Evolutionary conservation across 2,113 vertebrate species (phyloP), one percentile per base, ranked within the genome.

Genomic region (Engraulis encrasicolus): DNA sequence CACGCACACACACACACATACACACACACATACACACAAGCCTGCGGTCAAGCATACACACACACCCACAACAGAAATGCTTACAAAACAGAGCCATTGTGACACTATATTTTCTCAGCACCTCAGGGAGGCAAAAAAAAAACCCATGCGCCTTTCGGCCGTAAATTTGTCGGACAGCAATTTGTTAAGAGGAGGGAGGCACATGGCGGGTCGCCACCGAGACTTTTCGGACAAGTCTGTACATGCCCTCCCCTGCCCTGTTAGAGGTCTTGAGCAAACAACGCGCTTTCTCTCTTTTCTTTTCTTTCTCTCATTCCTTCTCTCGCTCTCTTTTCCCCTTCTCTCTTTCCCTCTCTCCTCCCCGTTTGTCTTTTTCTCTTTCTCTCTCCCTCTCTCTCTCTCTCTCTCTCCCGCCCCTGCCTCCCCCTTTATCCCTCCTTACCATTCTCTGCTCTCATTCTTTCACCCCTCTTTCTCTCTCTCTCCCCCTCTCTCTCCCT

Each of bases 131-230:
- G 54, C n/a, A n/a, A n/a, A n/a, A 9, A 14, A 1, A 74, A 74
- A 18, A 34, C 2, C 66, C 17, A 31, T n/a, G n/a, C n/a, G n/a
- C n/a, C 15, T 74, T 74, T 74, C 12, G 12, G 31, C 31, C 23
- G 12, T 36, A 74, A 74, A 74, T 74, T 74, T 74, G 66, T 34
- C 15, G 66, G 66, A 74, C 66, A 74, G 66, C 66, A 74, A 74
- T 74, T 74, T 74, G 66, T 74, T n/a, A 36, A 74, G 31, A 74
- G 27, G 66, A 74, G 66, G 27, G 66, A 74, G 66, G 66, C 66
- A 74, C 66, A 74, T 74, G 66, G 66, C 31, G 66, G 66, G 1
- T 17, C 31, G 31, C 66, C n/a, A n/a, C n/a, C 66, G 12, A 74
- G 66, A 74, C 66, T 15, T 74, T 66, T 74, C 31, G 66, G 66